Percentiles rank a stretch among this genome's conserved stretches.
These are phyloP conservation scores for Amphimallon solstitiale DNA, from an alignment of 2,888 invertebrate species.

Conservation along the genomic window DNA sequence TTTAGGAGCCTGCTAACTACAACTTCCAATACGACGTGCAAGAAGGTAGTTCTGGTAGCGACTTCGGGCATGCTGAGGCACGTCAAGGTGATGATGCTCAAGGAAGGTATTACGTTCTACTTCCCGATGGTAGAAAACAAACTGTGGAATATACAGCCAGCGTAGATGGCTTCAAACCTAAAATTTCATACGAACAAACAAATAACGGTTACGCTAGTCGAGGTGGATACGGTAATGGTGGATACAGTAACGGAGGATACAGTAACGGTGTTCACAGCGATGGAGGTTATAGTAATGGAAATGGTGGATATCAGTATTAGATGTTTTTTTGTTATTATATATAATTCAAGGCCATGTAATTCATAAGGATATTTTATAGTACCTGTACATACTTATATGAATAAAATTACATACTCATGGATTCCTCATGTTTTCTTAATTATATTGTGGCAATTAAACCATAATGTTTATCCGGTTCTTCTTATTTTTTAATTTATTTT, in stretches of 20 bases:
- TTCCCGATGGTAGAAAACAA: conserved; percentile 88
- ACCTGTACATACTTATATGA: neutral
- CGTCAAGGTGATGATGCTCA: conserved; percentile 83
- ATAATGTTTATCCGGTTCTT: too few relatives aligned
- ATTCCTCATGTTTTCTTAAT: too few relatives aligned
- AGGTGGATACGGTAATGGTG: conserved; percentile 8
- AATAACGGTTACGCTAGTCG: conserved; percentile 25
- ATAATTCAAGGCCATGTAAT: neutral
- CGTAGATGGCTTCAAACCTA: conserved; percentile 82
- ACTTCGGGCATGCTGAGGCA: conserved; percentile 85
- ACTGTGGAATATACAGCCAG: conserved; percentile 87
- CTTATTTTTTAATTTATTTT: too few relatives aligned
- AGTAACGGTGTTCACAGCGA: conserved; percentile 3
- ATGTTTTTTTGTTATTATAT: too few relatives aligned
- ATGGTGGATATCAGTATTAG: too few relatives aligned
- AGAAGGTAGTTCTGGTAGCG: conserved; percentile 79
- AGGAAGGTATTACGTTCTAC: conserved; percentile 85
- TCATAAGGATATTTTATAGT: neutral
- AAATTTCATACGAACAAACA: conserved; percentile 76
- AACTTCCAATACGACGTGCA: conserved; percentile 87
- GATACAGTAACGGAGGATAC: neutral
- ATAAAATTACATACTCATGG: neutral
- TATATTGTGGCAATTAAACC: too few relatives aligned
- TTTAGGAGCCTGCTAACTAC: conserved; percentile 84
- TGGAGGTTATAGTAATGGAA: conserved; percentile 30